A percentile compares a stretch with the other conserved stretches of the same genome.
phyloP scores from a whole-genome alignment of 2,888 invertebrate species.

The Xestia xanthographa region DNA sequence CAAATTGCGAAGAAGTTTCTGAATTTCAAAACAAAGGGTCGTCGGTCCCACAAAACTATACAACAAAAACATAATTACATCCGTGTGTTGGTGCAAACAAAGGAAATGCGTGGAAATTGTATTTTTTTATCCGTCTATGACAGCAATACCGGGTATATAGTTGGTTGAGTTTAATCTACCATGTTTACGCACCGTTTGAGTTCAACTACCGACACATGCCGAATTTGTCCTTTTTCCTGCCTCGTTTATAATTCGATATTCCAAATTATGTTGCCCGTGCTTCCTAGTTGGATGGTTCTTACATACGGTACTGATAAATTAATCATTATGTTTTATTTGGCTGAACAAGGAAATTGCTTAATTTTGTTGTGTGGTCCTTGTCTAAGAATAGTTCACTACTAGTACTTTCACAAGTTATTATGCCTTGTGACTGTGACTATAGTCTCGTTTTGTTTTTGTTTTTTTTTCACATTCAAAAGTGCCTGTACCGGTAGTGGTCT shows the following conservation, averaged over 20 bases:
- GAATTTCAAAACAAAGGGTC: slow-evolving; percentile 57
- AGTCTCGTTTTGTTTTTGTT: no score
- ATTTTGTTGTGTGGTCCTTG: slow-evolving; percentile 18
- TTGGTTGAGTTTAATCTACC: slow-evolving; percentile 81
- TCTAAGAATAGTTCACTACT: not conserved
- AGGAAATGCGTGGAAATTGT: slow-evolving; percentile 64
- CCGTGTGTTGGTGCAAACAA: slow-evolving; percentile 60
- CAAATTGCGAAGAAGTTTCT: slow-evolving; percentile 48
- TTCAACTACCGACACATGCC: slow-evolving; percentile 77
- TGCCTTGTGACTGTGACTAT: no score
- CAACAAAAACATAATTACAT: slow-evolving; percentile 69
- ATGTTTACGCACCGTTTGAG: slow-evolving; percentile 82
- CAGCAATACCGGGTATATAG: slow-evolving; percentile 76
- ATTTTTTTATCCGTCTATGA: slow-evolving; percentile 69
- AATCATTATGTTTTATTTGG: slow-evolving; percentile 42
- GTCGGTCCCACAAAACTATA: slow-evolving; percentile 57
- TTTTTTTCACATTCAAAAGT: no score
- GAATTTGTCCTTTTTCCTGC: slow-evolving; percentile 75
- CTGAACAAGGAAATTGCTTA: slow-evolving; percentile 29
- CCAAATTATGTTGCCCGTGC: slow-evolving; percentile 40
- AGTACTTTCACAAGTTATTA: no score
- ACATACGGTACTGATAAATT: slow-evolving; percentile 32
- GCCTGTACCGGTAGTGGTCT: no score
- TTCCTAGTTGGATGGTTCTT: slow-evolving; percentile 32
- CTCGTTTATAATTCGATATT: slow-evolving; percentile 60